Conservation (phyloP, 2,113 vertebrate species). For the Capreolus pygargus region DNA sequence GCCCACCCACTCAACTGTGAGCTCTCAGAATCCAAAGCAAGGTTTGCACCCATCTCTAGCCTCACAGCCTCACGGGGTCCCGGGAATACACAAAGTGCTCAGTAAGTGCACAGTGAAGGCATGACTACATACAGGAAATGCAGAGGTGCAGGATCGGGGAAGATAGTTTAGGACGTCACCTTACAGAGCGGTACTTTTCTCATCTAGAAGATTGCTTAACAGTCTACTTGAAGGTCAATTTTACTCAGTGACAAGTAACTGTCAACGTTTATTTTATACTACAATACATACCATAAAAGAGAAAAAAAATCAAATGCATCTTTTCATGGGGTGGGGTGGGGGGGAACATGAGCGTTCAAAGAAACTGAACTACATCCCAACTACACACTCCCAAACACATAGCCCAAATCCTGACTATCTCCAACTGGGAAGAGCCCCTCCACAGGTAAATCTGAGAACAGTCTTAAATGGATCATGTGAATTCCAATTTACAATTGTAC, state of each 20-base stretch:
- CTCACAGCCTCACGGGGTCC: background rate
- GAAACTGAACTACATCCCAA: background rate
- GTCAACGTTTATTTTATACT: background rate
- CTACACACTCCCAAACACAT: background rate
- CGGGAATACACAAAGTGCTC: background rate
- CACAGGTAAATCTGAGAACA: background rate
- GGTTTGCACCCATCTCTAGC: background rate
- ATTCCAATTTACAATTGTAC: background rate
- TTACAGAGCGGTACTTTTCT: background rate
- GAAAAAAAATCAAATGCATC: background rate
- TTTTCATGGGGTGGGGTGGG: background rate
- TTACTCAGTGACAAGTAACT: background rate
- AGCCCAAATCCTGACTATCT: background rate
- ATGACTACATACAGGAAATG: background rate
- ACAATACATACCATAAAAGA: background rate
- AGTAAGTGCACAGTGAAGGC: background rate
- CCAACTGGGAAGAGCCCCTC: background rate
- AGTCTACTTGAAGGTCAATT: background rate
- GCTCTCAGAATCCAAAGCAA: background rate
- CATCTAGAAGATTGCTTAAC: no score
- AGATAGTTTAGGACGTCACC: background rate
- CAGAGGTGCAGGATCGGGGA: background rate
- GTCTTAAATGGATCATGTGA: background rate
- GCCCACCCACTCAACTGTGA: background rate
- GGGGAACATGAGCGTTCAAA: background rate